phyloP scores from a whole-genome alignment of 2,888 invertebrate species.

The Drosophila lacicola region DNA sequence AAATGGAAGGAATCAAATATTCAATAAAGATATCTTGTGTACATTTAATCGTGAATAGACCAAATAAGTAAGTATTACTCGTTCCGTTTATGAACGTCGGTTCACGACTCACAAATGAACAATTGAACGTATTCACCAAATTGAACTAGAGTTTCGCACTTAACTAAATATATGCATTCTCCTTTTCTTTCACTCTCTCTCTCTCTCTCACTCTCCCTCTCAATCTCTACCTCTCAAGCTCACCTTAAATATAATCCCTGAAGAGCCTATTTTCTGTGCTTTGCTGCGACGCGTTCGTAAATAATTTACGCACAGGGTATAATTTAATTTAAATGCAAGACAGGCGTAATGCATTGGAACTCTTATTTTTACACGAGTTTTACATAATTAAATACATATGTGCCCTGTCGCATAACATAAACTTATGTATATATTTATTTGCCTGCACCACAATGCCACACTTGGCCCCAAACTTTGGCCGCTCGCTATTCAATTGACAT shows the following conservation, averaged over 20 bases:
- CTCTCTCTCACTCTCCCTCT: neutral
- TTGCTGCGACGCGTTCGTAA: slow-evolving; percentile 8
- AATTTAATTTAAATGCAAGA: neutral
- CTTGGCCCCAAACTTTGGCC: slow-evolving; percentile 2
- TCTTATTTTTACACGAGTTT: neutral
- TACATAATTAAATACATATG: slow-evolving; percentile 16
- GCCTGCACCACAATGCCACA: neutral
- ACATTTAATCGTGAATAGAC: too few species aligned
- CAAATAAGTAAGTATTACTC: too few species aligned
- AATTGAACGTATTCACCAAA: too few species aligned
- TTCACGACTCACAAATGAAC: too few species aligned
- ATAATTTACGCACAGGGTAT: slow-evolving; percentile 5
- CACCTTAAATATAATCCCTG: neutral
- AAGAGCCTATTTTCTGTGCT: neutral
- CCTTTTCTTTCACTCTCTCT: neutral
- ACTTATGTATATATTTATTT: too few species aligned
- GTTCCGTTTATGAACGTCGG: too few species aligned
- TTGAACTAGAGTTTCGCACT: too few species aligned
- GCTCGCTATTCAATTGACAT: slow-evolving; percentile 40
- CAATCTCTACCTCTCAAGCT: neutral
- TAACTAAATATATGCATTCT: too few species aligned
- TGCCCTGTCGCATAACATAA: slow-evolving; percentile 5
- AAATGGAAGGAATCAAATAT: too few species aligned
- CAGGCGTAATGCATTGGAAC: slow-evolving; percentile 1
- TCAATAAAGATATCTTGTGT: too few species aligned